Base-by-base conservation (phyloP, 2,113 vertebrate genomes). In the Anhinga rufa region DNA sequence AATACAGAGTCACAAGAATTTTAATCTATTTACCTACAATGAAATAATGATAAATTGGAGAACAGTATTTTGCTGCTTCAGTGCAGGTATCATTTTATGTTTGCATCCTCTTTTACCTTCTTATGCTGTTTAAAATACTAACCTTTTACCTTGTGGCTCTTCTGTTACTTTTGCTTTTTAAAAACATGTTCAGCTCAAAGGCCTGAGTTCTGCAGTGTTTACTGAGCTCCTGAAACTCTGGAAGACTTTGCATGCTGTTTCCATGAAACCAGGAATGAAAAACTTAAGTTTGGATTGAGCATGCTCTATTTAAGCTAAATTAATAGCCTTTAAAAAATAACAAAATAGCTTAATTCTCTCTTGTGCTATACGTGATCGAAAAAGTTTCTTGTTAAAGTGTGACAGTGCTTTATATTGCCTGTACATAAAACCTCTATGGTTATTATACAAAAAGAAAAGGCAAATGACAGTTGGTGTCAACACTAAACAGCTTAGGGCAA, bases 401-500 rank as follows among this genome's bases (percentile, higher is more conserved):
- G 97, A 96, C 96, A 98, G 93, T 65, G 51, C 88, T 97, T 98
- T 96, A 94, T 97, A 95, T 96, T 95, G 89, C 61, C 48, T 86
- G 84, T 90, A 93, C 84, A 93, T 96, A 97, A 98, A 97, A 88
- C n/a, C 86, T 97, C 83, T 88, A 75, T 91, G 94, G 94, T 96
- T 96, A 95, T 98, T 97, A 95, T 89, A 96, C 77, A 81, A 88
- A 96, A 97, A 97, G 91, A 95, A 98, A 96, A 97, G 96, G 88
- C 89, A 98, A 98, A 98, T 98, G 98, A 98, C 98, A 98, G 97
- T 96, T 95, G 82, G 97, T 98, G 98, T 98, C 98, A 98, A 97
- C 97, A 96, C 97, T 98, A 98, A 98, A 98, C 95, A 98, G 98
- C 98, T 98, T 93, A 98, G 97, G 98, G 98, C 97, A 98, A 98